Evolutionary conservation across 2,797 vertebrate species (phyloP), one percentile per base, ranked within the genome.

Genomic region (Sebastes taczanowskii): DNA sequence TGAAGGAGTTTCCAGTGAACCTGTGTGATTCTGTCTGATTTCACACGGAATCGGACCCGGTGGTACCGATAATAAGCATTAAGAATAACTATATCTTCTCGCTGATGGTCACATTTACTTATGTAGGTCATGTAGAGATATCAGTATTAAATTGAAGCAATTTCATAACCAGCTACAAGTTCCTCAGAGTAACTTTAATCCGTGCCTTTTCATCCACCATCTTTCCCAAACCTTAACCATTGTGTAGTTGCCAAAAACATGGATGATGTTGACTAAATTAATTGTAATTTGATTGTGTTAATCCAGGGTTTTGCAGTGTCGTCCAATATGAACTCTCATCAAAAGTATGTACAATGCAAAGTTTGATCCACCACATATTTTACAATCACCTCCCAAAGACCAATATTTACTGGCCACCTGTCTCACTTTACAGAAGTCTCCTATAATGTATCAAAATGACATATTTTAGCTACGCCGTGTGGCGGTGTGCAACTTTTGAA

Each of bases 401-500:
- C 18, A 2, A 25, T 16, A 23, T 18, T 63, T 20, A 73, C 22
- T n/a, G 32, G 25, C 4, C 29, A 52, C 8, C 3, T 77, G 46
- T 6, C 38, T 63, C 34, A 25, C 35, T 80, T 56, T 25, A 49
- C n/a, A 27, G 7, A 66, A 7, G 3, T 29, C 30, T 20, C 4
- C 16, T 66, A 62, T 68, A 83, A 73, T 86, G 64, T 22, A 71
- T 85, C 27, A 32, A 29, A 81, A 77, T 71, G 6, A 58, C 20
- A 59, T 55, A 63, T 79, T 88, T 85, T 25, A 63, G 71, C 62
- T 75, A 23, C 2, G 1, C 22, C 6, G 30, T 34, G 32, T 59
- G 29, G 35, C 77, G 34, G 55, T 46, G 69, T 60, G 65, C 78
- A 77, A 80, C 76, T 72, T 82, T 35, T 86, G 56, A 88, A 90